Percentiles rank a stretch among this genome's conserved stretches.
phyloP scores from a whole-genome alignment of 2,888 invertebrate species.

The Mythimna loreyi region DNA sequence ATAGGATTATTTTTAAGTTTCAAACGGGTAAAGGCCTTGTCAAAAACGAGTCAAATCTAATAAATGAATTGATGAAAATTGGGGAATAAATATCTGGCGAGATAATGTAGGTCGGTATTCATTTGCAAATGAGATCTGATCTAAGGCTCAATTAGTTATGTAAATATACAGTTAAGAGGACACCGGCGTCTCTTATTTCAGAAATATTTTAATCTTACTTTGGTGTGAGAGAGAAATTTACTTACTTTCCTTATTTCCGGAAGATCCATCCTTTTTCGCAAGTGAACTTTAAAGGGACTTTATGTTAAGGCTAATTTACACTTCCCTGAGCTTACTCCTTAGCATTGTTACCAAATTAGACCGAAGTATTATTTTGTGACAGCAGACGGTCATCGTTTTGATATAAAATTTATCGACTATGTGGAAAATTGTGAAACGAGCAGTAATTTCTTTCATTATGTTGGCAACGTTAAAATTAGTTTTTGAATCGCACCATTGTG shows the following conservation, averaged over 20 bases:
- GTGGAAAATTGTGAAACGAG: background rate
- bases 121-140: conserved; percentile 35
- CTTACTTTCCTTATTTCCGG: background rate
- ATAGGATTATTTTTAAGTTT: background rate
- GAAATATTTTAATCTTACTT: conserved; percentile 24
- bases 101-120: background rate
- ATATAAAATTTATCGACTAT: background rate
- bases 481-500: too few species aligned
- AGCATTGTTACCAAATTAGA: background rate
- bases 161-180: conserved; percentile 27
- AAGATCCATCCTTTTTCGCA: background rate
- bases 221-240: background rate
- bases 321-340: background rate
- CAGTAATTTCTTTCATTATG: background rate
- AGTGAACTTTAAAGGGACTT: background rate
- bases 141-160: conserved; percentile 30
- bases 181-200: conserved; percentile 2
- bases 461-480: too few species aligned
- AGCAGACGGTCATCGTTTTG: background rate
- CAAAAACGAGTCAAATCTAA: background rate
- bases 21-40: background rate
- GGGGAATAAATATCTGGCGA: conserved; percentile 4
- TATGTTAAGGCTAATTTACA: background rate
- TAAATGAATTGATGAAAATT: background rate
- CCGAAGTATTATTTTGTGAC: background rate